Evolutionary conservation across 2,113 vertebrate species (phyloP).

Genomic region (Lanius ludovicianus): DNA sequence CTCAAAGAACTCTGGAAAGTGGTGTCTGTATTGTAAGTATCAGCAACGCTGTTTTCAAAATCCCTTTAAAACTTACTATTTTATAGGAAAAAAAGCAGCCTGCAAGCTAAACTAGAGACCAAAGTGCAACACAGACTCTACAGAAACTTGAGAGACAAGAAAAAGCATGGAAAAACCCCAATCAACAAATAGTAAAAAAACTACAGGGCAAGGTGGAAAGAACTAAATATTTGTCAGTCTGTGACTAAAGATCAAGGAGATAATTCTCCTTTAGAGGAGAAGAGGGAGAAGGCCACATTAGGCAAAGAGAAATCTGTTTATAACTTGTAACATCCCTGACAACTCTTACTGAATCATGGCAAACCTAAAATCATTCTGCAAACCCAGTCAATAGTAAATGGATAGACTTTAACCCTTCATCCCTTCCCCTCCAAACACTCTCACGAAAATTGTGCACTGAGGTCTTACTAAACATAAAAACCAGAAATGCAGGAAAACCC

Average conservation of each 20-base stretch:
- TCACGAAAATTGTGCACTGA: background rate
- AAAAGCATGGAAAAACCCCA: background rate
- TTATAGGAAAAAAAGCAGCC: background rate
- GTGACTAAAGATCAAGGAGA: background rate
- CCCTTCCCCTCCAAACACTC: background rate
- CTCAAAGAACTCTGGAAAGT: background rate
- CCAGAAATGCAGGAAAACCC: background rate
- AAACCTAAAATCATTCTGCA: background rate
- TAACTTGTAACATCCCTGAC: background rate
- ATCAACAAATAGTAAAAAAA: background rate
- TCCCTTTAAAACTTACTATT: background rate
- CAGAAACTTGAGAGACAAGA: background rate
- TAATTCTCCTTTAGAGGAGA: background rate
- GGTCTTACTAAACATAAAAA: background rate
- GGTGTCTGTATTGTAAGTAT: background rate
- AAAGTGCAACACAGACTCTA: background rate
- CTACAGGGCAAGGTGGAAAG: background rate
- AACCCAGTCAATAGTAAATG: background rate
- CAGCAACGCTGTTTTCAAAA: background rate
- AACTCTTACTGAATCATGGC: background rate
- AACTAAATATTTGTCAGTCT: background rate
- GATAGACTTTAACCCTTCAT: background rate
- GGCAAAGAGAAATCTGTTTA: background rate
- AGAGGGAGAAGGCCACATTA: background rate
- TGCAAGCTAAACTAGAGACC: background rate